Base-by-base conservation (phyloP, 2,113 vertebrate species). In the Chelonoidis abingdonii region DNA sequence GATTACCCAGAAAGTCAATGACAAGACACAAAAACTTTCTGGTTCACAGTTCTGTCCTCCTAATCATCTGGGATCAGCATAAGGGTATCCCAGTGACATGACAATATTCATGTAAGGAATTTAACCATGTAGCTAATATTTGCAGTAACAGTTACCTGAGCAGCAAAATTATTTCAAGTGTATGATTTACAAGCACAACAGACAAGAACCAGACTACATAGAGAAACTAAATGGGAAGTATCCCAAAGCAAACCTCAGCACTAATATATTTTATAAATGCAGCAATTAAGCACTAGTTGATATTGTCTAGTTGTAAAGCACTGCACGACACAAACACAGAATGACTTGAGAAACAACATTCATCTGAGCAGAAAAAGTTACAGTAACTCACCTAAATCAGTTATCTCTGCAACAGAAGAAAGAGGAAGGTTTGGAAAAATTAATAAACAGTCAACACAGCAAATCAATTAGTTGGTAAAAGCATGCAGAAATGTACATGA, bases 341-440 rank as follows among this genome's bases (percentile, higher is more conserved):
- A 86, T 75, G 21, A 95, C 52, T 86, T 47, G 83, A 92, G 50
- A 82, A 22, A 7, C 0, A 86, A n/a, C 8, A 49, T 93, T 88
- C 52, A 93, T 10, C 52, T 86, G 89, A 57, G 27, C 50, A 89
- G 96, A 90, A 98, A 14, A 92, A 59, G 89, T 41, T n/a, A 21
- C 41, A 96, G 87, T 86, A 93, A 99, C 98, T 99, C 98, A 99
- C 98, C 98, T 97, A 99, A 53, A 92, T 99, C 98, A 98, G 98
- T 98, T 97, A 99, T 92, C 94, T 98, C 98, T 99, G 98, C 87
- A 98, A 99, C 97, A 97, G 97, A 98, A 97, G 97, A 98, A 98
- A 98, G 97, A 97, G 97, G 86, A 98, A 93, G 94, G 94, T 97
- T 97, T 97, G 92, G 97, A 95, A 97, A 96, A 96, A 88, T 97